phyloP scores from a whole-genome alignment of 2,113 vertebrate genomes.

The Tupaia tana region DNA sequence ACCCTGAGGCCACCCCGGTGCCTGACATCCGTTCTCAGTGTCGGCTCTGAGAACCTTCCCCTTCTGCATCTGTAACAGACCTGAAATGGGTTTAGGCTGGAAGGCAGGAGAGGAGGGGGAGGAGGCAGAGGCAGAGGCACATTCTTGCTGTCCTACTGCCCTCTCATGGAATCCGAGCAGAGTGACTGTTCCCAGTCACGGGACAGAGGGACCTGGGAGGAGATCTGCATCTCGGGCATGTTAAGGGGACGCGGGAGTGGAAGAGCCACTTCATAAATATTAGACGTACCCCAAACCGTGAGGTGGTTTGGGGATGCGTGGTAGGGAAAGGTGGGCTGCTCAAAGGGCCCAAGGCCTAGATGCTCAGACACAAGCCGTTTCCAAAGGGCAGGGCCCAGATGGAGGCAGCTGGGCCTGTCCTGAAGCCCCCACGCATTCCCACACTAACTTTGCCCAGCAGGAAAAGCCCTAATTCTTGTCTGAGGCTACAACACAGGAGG shows the following conservation, averaged over 20 bases:
- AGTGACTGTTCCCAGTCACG: neutral
- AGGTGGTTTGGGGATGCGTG: too few relatives aligned
- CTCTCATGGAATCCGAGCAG: slow-evolving; percentile 77
- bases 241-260: neutral
- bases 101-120: neutral
- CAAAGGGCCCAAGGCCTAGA: neutral
- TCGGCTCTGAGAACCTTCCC: neutral
- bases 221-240: neutral
- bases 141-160: slow-evolving; percentile 80
- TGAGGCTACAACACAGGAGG: neutral
- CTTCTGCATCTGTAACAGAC: neutral
- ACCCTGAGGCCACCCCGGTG: neutral
- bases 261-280: too few relatives aligned
- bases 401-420: neutral
- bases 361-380: neutral
- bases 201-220: neutral
- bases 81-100: neutral
- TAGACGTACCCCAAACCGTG: too few relatives aligned
- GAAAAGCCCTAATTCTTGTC: neutral
- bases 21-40: neutral
- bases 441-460: neutral
- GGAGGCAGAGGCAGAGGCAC: rapidly evolving
- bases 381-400: neutral
- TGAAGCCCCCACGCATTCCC: neutral
- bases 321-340: neutral